Conservation (phyloP, 2,888 invertebrate genomes). For the Drosophila kanekoi region DNA sequence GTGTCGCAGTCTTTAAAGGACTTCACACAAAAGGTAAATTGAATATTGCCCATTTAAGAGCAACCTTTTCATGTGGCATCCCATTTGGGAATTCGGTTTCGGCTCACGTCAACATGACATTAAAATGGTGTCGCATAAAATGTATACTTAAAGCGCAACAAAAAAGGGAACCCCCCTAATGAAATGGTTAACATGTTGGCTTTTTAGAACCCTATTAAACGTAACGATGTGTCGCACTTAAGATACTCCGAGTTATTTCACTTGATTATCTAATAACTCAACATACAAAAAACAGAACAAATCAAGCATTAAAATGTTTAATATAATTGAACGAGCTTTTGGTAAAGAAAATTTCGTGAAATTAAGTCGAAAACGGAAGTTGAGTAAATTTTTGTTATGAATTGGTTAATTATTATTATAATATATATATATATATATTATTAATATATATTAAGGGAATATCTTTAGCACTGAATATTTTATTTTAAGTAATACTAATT, state of each 20-base stretch:
- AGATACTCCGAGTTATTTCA: constrained; percentile 1
- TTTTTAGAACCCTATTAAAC: constrained; percentile 23
- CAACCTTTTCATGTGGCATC: constrained; percentile 37
- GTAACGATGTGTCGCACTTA: constrained; percentile 14
- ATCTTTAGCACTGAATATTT: too few relatives aligned
- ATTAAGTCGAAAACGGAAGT: neutral
- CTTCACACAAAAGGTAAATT: constrained; percentile 51
- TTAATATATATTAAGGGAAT: neutral
- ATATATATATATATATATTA: too few relatives aligned
- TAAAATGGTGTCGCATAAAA: constrained; percentile 30
- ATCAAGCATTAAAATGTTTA: constrained; percentile 1
- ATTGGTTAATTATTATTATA: too few relatives aligned
- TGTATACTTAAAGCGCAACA: constrained; percentile 8
- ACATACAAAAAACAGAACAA: neutral
- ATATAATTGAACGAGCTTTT: neutral
- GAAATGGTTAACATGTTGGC: constrained; percentile 19
- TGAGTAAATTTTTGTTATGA: neutral
- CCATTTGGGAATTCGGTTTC: constrained; percentile 28
- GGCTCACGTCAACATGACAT: constrained; percentile 30
- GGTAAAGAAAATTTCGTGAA: neutral
- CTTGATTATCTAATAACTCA: constrained; percentile 14
- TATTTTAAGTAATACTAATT: neutral
- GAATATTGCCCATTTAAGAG: constrained; percentile 41
- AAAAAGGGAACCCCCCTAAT: constrained; percentile 4
- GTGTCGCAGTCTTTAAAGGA: constrained; percentile 21